phyloP scores from a whole-genome alignment of 2,113 vertebrate species.

The Sander vitreus region DNA sequence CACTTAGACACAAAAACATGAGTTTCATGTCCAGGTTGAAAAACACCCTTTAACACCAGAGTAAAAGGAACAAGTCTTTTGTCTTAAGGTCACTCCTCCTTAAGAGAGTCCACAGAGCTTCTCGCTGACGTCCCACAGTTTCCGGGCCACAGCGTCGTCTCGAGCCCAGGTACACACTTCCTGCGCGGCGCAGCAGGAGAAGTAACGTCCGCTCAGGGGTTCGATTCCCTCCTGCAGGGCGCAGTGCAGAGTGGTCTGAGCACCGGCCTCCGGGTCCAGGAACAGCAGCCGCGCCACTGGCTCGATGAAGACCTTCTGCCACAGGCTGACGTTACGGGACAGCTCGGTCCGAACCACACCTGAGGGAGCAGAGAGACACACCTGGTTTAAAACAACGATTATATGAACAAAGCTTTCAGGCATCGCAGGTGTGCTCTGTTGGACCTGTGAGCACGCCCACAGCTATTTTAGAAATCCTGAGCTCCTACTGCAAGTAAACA shows the following conservation, averaged over 20 bases:
- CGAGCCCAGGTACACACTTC: constrained; percentile 53
- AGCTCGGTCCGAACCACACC: constrained; percentile 78
- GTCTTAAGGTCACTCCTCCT: too few species aligned
- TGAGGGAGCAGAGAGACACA: constrained; percentile 15
- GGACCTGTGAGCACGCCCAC: too few species aligned
- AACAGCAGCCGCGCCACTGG: constrained; percentile 75
- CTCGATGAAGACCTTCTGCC: constrained; percentile 79
- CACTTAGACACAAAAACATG: too few species aligned
- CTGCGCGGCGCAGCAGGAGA: constrained; percentile 73
- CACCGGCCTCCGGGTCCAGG: constrained; percentile 73
- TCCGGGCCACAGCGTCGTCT: constrained; percentile 65
- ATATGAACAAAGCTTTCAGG: too few species aligned
- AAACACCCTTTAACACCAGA: too few species aligned
- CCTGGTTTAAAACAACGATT: too few species aligned
- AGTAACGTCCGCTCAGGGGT: constrained; percentile 76
- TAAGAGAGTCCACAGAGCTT: constrained; percentile 30
- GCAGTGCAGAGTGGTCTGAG: constrained; percentile 83
- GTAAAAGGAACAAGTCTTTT: too few species aligned
- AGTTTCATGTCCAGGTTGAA: too few species aligned
- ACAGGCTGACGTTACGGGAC: constrained; percentile 76
- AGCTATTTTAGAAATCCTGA: too few species aligned
- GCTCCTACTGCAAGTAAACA: too few species aligned
- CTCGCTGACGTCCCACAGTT: constrained; percentile 81
- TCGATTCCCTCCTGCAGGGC: constrained; percentile 79
- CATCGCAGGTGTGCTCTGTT: too few species aligned